Conservation (phyloP, 1,140 invertebrate species). For the Magallana ariakensis region DNA sequence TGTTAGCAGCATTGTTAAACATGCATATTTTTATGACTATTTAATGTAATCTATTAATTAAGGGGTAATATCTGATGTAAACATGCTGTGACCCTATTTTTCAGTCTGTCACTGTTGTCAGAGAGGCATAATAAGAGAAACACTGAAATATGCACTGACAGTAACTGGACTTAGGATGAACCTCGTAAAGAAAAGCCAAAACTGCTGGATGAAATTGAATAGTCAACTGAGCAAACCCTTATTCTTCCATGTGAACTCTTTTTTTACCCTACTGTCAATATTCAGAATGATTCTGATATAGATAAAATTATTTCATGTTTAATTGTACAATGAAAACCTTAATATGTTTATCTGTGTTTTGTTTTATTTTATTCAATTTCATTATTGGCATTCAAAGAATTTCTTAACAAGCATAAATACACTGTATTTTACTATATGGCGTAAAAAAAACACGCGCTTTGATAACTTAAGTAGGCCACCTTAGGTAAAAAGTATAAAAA, state of each 20-base stretch:
- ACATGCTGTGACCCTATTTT: conserved; percentile 41
- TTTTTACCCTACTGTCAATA: not conserved
- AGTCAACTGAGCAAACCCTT: not conserved
- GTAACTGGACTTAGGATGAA: conserved; percentile 42
- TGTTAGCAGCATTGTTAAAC: not conserved
- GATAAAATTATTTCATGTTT: not conserved
- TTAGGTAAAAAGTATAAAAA: too few relatives aligned
- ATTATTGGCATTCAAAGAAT: too few relatives aligned
- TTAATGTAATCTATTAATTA: conserved; percentile 3
- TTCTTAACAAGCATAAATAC: too few relatives aligned
- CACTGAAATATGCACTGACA: conserved; percentile 43
- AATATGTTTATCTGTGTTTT: too few relatives aligned
- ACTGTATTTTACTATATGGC: too few relatives aligned
- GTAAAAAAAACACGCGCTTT: too few relatives aligned
- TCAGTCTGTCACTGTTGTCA: conserved; percentile 34
- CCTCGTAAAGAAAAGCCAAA: conserved; percentile 33
- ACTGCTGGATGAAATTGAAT: not conserved
- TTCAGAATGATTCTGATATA: not conserved
- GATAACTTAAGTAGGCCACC: too few relatives aligned
- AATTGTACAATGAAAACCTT: too few relatives aligned
- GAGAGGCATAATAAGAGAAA: conserved; percentile 47
- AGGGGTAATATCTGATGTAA: conserved; percentile 45
- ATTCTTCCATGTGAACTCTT: not conserved
- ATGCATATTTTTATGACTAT: not conserved
- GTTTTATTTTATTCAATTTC: too few relatives aligned